Percentiles rank a stretch among this genome's conserved stretches.
Conservation (phyloP, 37 sponge, comb jelly and placozoan species). For the Mnemiopsis leidyi region DNA sequence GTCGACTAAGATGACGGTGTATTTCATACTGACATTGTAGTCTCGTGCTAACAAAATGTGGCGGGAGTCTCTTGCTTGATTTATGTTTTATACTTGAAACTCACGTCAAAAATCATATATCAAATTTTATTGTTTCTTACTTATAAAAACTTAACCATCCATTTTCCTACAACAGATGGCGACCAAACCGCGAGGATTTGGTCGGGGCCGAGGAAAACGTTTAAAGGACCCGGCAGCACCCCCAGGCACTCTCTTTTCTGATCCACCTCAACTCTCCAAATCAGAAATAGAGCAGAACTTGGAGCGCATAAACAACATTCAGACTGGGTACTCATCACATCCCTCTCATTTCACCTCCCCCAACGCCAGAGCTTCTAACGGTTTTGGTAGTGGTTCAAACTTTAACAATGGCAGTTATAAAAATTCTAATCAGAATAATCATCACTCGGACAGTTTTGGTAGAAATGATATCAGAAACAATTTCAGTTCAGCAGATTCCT, state of each 20-base stretch:
- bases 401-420: background rate
- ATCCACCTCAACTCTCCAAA: background rate
- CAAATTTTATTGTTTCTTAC: too few relatives aligned
- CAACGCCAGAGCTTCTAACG: background rate
- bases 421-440: background rate
- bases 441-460: background rate
- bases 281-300: background rate
- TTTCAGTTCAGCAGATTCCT: background rate
- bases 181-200: constrained; percentile 28
- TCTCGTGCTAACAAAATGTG: too few relatives aligned
- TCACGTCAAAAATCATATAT: too few relatives aligned
- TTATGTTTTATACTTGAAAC: too few relatives aligned
- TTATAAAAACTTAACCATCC: too few relatives aligned
- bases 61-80: too few relatives aligned
- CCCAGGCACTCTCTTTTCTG: constrained; percentile 16
- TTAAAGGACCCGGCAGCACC: background rate
- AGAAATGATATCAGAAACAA: background rate
- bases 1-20: too few relatives aligned
- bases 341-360: background rate
- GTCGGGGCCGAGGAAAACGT: constrained; percentile 31
- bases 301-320: background rate
- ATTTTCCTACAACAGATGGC: too few relatives aligned
- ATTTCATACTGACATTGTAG: too few relatives aligned
- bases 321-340: background rate
- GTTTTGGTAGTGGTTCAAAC: background rate